A percentile compares a stretch with the other conserved stretches of the same genome.
Evolutionary conservation across 2,888 invertebrate genomes (phyloP).

Genomic region (Cordilura impudica): DNA sequence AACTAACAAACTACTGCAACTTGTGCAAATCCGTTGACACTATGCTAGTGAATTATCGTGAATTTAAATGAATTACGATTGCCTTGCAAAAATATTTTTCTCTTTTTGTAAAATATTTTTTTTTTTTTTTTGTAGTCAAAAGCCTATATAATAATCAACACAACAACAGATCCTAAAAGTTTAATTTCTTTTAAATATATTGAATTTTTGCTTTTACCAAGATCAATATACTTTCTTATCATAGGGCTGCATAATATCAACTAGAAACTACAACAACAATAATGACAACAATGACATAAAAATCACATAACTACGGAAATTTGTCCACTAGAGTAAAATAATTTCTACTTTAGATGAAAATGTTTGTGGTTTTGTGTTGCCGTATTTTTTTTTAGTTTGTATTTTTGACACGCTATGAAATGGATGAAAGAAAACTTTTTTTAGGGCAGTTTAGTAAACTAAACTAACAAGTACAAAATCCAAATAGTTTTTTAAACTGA

Average conservation of each 20-base stretch:
- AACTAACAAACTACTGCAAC: constrained; percentile 1
- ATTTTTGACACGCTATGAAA: constrained; percentile 17
- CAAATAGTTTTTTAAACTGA: background rate
- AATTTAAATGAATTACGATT: background rate
- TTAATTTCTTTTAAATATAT: no score
- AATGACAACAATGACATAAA: constrained; percentile 38
- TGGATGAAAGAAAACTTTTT: background rate
- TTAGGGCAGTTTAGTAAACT: background rate
- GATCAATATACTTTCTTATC: background rate
- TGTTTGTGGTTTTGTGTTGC: constrained; percentile 28
- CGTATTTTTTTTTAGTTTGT: constrained; percentile 20
- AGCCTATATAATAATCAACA: no score
- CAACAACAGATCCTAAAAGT: no score
- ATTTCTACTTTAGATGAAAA: constrained; percentile 50
- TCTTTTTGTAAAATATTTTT: no score
- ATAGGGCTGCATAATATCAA: constrained; percentile 8
- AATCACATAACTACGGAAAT: constrained; percentile 56
- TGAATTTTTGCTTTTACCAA: constrained; percentile 10
- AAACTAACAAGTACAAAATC: background rate
- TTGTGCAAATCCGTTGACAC: background rate
- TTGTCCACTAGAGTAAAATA: constrained; percentile 58
- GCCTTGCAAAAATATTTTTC: no score
- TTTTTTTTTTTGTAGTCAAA: no score
- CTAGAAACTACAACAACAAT: constrained; percentile 15
- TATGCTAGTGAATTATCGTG: background rate